A percentile compares a stretch with the other conserved stretches of the same genome.
Evolutionary conservation across 2,888 invertebrate species (phyloP).

Genomic region (Andrena praecox): DNA sequence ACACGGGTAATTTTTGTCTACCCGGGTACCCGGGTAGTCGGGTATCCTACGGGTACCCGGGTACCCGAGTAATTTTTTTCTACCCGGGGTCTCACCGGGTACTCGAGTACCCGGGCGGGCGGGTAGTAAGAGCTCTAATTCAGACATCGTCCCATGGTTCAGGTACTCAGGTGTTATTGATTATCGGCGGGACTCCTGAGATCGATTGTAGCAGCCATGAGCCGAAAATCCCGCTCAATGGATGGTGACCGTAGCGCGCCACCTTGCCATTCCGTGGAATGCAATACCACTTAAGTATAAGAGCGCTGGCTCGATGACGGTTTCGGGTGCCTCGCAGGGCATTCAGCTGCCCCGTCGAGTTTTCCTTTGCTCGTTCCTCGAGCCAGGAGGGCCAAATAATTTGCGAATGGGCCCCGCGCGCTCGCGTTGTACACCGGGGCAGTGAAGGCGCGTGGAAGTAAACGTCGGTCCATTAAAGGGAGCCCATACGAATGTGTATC

Average conservation of each 20-base stretch:
- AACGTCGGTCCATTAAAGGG: slow-evolving; percentile 66
- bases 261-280: slow-evolving; percentile 36
- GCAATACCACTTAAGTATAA: slow-evolving; percentile 32
- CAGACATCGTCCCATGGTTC: no score
- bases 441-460: slow-evolving; percentile 50
- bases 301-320: slow-evolving; percentile 30
- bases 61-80: no score
- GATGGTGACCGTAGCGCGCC: background rate
- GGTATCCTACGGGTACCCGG: no score
- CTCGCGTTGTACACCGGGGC: background rate
- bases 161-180: slow-evolving; percentile 16
- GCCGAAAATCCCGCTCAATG: slow-evolving; percentile 10
- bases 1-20: no score
- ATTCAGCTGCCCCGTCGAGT: slow-evolving; percentile 40
- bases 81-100: no score
- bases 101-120: no score
- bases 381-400: slow-evolving; percentile 44
- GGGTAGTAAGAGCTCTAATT: no score
- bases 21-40: no score
- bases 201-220: slow-evolving; percentile 7
- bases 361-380: slow-evolving; percentile 38
- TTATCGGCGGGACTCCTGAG: background rate
- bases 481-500: slow-evolving; percentile 55
- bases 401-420: slow-evolving; percentile 29
- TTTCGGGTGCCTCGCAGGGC: slow-evolving; percentile 29